phyloP scores from a whole-genome alignment of 1,140 invertebrate species.

The Drosophila bifasciata region DNA sequence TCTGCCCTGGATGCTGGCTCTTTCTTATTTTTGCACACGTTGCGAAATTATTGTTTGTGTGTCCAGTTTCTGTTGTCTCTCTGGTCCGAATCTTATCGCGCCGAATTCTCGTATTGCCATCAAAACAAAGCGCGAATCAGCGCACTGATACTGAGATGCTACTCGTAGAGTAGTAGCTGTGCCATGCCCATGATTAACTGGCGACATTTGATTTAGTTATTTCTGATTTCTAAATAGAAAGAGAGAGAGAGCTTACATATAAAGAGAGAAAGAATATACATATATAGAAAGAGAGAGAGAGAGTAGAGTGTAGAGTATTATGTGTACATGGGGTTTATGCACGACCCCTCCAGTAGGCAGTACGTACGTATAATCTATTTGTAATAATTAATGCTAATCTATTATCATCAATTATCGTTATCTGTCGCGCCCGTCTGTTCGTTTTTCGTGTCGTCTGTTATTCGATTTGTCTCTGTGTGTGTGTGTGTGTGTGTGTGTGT shows the following conservation, averaged over 20 bases:
- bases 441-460: no score
- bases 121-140: conserved; percentile 47
- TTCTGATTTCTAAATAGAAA: background rate
- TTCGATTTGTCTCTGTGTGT: no score
- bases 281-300: background rate
- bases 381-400: conserved; percentile 27
- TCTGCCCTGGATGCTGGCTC: conserved; percentile 16
- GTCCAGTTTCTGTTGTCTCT: conserved; percentile 7
- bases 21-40: conserved; percentile 64
- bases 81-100: no score
- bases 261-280: no score
- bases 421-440: conserved; percentile 32
- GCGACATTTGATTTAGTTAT: conserved; percentile 32
- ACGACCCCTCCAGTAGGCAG: conserved; percentile 18
- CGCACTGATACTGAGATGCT: conserved; percentile 1
- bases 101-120: conserved; percentile 48
- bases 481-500: no score
- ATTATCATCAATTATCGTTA: conserved; percentile 35
- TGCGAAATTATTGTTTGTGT: conserved; percentile 30
- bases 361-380: background rate
- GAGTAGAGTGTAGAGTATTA: background rate
- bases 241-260: no score
- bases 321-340: conserved; percentile 2
- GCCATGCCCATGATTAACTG: conserved; percentile 36
- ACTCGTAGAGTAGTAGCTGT: no score